Evolutionary conservation across 2,113 vertebrate species (phyloP).

Genomic region (Emydura subglobosa): DNA sequence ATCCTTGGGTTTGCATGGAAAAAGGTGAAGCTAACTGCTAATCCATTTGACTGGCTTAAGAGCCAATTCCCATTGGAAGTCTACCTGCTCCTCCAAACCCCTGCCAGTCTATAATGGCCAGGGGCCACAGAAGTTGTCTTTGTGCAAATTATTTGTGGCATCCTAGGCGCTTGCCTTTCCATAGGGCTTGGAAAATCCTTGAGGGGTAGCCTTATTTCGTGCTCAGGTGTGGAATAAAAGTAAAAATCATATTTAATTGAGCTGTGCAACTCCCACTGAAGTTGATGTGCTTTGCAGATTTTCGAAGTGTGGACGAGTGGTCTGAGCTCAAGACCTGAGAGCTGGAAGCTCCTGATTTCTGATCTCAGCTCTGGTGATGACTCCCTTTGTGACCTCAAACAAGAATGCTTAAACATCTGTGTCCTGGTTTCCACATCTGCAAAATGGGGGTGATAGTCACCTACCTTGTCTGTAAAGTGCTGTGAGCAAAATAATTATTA

Average conservation of each 20-base stretch:
- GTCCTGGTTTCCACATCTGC: not conserved
- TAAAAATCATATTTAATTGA: not conserved
- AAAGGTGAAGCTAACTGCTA: not conserved
- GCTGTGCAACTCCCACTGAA: not conserved
- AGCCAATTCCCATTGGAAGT: not conserved
- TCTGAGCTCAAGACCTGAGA: too few species aligned
- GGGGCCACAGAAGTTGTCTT: not conserved
- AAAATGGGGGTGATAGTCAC: not conserved
- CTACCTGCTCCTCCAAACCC: not conserved
- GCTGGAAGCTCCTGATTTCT: not conserved
- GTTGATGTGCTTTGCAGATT: not conserved
- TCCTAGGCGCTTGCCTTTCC: not conserved
- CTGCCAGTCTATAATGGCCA: not conserved
- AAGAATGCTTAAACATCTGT: not conserved
- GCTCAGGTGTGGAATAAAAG: not conserved
- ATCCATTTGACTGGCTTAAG: not conserved
- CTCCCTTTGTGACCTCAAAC: not conserved
- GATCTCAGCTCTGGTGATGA: not conserved
- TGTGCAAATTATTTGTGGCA: not conserved
- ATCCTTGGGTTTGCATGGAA: not conserved
- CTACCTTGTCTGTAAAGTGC: not conserved
- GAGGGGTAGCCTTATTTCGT: not conserved
- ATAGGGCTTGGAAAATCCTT: not conserved
- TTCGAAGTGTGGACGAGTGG: not conserved
- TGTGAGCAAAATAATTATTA: not conserved